Evolutionary conservation across 2,888 invertebrate genomes (phyloP).

Genomic region (Hypena proboscidalis): DNA sequence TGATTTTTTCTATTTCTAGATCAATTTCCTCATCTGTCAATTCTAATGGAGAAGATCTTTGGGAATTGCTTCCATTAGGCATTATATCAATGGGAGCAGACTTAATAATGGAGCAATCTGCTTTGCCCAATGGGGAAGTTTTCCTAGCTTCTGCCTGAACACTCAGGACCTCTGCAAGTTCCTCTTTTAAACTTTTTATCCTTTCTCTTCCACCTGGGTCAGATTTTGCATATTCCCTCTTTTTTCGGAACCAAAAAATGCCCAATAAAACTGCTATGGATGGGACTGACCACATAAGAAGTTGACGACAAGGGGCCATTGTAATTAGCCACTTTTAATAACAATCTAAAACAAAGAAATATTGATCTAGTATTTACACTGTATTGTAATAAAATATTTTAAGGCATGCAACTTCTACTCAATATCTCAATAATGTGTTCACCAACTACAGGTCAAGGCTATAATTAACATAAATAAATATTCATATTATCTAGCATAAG

Average conservation of each 20-base stretch:
- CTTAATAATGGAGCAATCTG: conserved; percentile 81
- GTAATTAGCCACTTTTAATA: conserved; percentile 89
- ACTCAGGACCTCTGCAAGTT: conserved; percentile 77
- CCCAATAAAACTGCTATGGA: conserved; percentile 92
- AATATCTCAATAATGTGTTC: no score
- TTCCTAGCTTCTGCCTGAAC: conserved; percentile 70
- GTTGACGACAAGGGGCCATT: conserved; percentile 92
- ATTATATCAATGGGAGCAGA: conserved; percentile 89
- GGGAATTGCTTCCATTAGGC: conserved; percentile 79
- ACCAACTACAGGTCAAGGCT: no score
- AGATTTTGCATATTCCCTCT: conserved; percentile 89
- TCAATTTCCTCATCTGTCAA: conserved; percentile 89
- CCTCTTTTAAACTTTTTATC: conserved; percentile 78
- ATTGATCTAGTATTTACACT: background rate
- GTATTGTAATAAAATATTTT: no score
- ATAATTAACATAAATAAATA: no score
- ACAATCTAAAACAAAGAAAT: conserved; percentile 76
- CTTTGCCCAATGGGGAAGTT: conserved; percentile 75
- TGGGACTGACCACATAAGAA: conserved; percentile 92
- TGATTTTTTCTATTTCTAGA: conserved; percentile 87
- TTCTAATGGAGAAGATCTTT: conserved; percentile 84
- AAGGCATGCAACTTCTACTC: no score
- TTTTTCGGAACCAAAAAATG: conserved; percentile 93
- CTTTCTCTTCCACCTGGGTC: conserved; percentile 89
- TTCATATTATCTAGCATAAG: no score